Conservation (phyloP, 2,797 vertebrate genomes). For the Prunella strophiata region DNA sequence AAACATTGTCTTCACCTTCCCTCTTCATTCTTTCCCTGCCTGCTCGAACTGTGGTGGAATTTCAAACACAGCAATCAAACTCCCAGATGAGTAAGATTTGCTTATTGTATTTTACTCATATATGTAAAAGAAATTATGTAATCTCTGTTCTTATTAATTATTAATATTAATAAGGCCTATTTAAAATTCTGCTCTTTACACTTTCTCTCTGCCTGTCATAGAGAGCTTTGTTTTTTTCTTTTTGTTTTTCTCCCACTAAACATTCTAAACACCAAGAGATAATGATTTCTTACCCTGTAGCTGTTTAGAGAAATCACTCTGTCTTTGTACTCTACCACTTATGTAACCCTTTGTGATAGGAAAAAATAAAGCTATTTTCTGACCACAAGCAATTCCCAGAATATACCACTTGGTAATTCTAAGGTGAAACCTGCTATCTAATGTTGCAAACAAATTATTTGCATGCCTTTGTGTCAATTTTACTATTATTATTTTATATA, state of each 20-base stretch:
- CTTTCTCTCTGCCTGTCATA: constrained; percentile 16
- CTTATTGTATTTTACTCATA: constrained; percentile 31
- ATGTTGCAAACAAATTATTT: background rate
- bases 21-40: background rate
- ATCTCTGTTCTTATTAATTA: constrained; percentile 56
- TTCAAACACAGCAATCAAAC: constrained; percentile 63
- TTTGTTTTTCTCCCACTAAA: background rate
- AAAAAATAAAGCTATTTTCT: background rate
- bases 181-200: constrained; percentile 55
- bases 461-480: rapidly evolving
- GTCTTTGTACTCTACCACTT: constrained; percentile 12
- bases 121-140: constrained; percentile 24
- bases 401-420: background rate
- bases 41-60: background rate
- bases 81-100: constrained; percentile 54
- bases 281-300: constrained; percentile 27
- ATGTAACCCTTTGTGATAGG: background rate
- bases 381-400: background rate
- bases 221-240: background rate
- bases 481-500: background rate
- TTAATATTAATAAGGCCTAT: constrained; percentile 45
- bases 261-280: constrained; percentile 29
- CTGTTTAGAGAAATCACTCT: constrained; percentile 42
- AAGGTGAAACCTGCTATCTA: background rate
- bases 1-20: background rate